phyloP scores from a whole-genome alignment of 2,888 invertebrate genomes.

The Esperia sulphurella region DNA sequence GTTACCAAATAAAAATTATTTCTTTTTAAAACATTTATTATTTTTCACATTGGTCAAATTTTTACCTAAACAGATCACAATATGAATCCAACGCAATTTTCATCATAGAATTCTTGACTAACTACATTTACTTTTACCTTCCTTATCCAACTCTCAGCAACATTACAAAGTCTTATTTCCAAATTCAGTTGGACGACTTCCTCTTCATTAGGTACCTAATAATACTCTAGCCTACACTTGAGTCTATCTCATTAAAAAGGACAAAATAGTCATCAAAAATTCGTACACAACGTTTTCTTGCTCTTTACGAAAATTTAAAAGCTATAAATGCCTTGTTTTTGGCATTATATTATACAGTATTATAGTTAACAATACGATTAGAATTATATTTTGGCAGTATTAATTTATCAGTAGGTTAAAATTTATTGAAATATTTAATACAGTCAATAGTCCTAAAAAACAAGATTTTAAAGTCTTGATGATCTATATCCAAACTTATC shows the following conservation, averaged over 20 bases:
- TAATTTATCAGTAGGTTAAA: constrained; percentile 41
- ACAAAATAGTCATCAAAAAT: constrained; percentile 71
- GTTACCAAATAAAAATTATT: constrained; percentile 26
- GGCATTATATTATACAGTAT: constrained; percentile 32
- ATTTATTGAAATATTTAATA: not conserved
- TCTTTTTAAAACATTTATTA: constrained; percentile 74
- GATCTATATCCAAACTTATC: too few species aligned
- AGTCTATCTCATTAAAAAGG: constrained; percentile 47
- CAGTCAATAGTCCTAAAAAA: not conserved
- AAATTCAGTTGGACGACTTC: constrained; percentile 52
- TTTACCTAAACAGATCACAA: constrained; percentile 61
- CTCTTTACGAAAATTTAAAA: constrained; percentile 39
- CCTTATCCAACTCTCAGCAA: constrained; percentile 18
- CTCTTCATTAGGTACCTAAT: constrained; percentile 23
- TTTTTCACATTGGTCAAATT: constrained; percentile 72
- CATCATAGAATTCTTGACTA: constrained; percentile 32
- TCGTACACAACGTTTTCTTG: constrained; percentile 63
- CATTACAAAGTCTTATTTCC: constrained; percentile 29
- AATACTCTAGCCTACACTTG: constrained; percentile 20
- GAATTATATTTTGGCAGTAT: constrained; percentile 71
- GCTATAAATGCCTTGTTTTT: constrained; percentile 37
- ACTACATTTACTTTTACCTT: constrained; percentile 26
- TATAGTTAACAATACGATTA: constrained; percentile 36
- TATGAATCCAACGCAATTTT: constrained; percentile 38
- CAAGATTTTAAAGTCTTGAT: too few species aligned